Evolutionary conservation across 2,888 invertebrate genomes (phyloP).

Genomic region (Osmoderma eremita): DNA sequence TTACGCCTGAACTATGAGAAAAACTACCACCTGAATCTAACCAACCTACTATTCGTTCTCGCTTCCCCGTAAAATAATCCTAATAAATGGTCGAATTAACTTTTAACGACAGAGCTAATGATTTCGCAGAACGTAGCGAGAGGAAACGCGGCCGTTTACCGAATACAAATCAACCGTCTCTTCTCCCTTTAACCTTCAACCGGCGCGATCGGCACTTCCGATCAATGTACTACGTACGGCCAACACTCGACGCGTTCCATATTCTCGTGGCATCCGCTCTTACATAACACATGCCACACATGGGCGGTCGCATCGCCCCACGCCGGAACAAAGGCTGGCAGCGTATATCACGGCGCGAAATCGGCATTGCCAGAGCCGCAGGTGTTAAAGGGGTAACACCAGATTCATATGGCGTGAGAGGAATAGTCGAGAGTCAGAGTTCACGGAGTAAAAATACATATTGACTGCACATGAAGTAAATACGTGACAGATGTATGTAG

Average conservation of each 20-base stretch:
- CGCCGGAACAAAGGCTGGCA: background rate
- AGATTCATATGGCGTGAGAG: no score
- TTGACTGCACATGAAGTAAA: no score
- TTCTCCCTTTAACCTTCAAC: background rate
- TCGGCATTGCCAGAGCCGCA: no score
- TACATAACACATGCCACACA: background rate
- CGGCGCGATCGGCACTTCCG: background rate
- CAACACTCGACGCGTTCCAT: background rate
- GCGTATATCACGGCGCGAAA: no score
- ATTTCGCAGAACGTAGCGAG: conserved; percentile 7
- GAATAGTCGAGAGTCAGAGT: no score
- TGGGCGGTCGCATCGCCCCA: background rate
- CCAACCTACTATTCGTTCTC: no score
- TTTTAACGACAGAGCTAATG: conserved; percentile 1
- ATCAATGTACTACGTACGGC: background rate
- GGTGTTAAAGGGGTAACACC: no score
- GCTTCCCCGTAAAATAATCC: background rate
- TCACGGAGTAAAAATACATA: no score
- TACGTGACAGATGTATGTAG: no score
- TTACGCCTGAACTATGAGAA: no score
- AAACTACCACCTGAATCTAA: no score
- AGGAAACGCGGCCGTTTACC: conserved; percentile 16
- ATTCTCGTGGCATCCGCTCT: background rate
- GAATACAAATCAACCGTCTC: conserved; percentile 14
- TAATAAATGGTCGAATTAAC: background rate